Evolutionary conservation across 2,113 vertebrate genomes (phyloP).

Genomic region (Tichodroma muraria): DNA sequence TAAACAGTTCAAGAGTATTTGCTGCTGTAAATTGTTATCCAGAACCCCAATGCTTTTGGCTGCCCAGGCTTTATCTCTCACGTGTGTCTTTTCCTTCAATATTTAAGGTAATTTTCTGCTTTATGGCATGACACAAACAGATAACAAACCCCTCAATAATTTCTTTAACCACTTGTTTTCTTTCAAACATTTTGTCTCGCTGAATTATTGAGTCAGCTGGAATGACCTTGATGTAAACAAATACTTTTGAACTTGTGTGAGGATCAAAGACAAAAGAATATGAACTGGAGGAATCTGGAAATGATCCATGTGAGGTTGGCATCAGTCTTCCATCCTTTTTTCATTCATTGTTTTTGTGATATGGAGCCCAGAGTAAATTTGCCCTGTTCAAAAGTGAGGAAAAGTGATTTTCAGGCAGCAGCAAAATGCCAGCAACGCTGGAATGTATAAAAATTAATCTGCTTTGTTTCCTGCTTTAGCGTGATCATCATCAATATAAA

Average conservation of each 20-base stretch:
- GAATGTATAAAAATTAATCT: not conserved
- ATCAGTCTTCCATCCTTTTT: not conserved
- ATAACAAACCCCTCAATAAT: not conserved
- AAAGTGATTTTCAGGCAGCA: not conserved
- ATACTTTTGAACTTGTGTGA: constrained; percentile 16
- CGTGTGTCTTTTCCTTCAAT: not conserved
- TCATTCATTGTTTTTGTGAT: not conserved
- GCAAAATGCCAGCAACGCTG: not conserved
- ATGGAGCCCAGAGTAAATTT: not conserved
- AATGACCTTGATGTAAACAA: constrained; percentile 42
- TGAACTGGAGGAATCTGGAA: not conserved
- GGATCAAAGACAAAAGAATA: constrained; percentile 3
- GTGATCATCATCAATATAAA: not conserved
- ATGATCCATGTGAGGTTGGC: not conserved
- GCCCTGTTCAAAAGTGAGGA: not conserved
- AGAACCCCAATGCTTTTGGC: not conserved
- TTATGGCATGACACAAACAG: constrained; percentile 17
- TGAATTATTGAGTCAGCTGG: constrained; percentile 3
- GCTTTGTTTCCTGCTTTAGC: not conserved
- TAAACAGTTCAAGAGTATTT: constrained; percentile 43
- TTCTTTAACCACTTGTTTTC: constrained; percentile 39
- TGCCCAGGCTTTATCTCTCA: constrained; percentile 12
- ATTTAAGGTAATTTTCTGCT: constrained; percentile 32
- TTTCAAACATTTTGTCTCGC: constrained; percentile 9
- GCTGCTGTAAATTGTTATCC: constrained; percentile 34